A percentile compares a stretch with the other conserved stretches of the same genome.
These are phyloP conservation scores for Ochropleura plecta DNA, from an alignment of 2,888 invertebrate species.

Conservation along the genomic window DNA sequence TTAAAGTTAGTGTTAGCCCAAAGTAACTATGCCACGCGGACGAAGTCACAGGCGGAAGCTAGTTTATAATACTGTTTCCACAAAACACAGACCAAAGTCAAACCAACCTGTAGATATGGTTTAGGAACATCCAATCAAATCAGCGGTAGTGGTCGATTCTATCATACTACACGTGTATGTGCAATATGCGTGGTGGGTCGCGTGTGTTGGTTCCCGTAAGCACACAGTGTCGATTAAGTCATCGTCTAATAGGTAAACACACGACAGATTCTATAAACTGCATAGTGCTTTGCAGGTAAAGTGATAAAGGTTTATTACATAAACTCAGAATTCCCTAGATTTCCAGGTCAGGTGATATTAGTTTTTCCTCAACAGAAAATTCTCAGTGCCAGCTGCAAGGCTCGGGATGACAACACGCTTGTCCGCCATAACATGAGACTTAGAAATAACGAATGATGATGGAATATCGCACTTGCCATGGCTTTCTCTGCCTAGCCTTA, in stretches of 20 bases:
- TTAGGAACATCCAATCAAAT: constrained; percentile 22
- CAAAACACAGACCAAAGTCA: neutral
- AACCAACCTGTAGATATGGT: constrained; percentile 9
- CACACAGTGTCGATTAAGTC: constrained; percentile 7
- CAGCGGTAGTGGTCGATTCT: constrained; percentile 6
- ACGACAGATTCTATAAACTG: neutral
- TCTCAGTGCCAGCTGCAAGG: neutral
- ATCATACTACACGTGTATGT: constrained; percentile 22
- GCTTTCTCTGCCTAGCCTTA: neutral
- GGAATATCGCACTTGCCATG: neutral
- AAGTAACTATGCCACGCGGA: no score
- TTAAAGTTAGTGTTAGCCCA: no score
- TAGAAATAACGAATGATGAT: neutral
- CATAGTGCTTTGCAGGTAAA: neutral
- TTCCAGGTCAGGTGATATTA: no score
- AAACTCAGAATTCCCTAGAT: no score
- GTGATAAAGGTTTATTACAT: no score
- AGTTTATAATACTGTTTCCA: neutral
- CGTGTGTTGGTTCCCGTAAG: neutral
- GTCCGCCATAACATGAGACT: neutral
- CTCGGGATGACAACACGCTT: neutral
- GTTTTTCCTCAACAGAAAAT: neutral
- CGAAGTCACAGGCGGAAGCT: no score
- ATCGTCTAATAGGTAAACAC: constrained; percentile 5
- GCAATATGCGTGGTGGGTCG: constrained; percentile 5